phyloP scores from a whole-genome alignment of 1,140 invertebrate genomes.

The Pantala flavescens region DNA sequence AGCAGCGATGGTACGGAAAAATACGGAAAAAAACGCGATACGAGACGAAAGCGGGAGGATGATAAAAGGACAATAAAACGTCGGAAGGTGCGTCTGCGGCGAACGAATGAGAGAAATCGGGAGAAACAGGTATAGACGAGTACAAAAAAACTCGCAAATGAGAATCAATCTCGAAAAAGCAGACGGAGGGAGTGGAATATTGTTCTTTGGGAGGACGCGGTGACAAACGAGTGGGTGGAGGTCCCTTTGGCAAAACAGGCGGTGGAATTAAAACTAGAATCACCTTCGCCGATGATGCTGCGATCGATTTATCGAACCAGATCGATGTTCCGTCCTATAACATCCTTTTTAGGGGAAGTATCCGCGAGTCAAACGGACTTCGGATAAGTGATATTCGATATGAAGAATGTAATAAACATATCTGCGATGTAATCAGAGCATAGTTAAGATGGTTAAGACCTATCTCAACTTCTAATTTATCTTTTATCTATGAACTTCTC shows the following conservation, averaged over 20 bases:
- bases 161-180: neutral
- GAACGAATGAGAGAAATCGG: neutral
- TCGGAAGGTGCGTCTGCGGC: neutral
- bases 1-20: no score
- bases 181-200: neutral
- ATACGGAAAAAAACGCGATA: no score
- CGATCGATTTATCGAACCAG: neutral
- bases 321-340: neutral
- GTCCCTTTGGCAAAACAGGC: neutral
- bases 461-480: no score
- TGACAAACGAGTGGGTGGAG: neutral
- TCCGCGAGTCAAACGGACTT: no score
- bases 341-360: neutral
- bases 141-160: neutral
- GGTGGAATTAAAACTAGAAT: neutral
- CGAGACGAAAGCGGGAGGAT: neutral
- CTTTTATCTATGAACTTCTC: no score
- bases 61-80: neutral
- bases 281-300: neutral
- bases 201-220: neutral
- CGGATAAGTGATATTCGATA: no score
- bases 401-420: no score
- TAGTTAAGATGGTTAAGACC: no score
- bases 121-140: neutral
- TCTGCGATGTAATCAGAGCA: no score